Evolutionary conservation across 1,140 invertebrate genomes (phyloP).

Genomic region (Solenopsis invicta): DNA sequence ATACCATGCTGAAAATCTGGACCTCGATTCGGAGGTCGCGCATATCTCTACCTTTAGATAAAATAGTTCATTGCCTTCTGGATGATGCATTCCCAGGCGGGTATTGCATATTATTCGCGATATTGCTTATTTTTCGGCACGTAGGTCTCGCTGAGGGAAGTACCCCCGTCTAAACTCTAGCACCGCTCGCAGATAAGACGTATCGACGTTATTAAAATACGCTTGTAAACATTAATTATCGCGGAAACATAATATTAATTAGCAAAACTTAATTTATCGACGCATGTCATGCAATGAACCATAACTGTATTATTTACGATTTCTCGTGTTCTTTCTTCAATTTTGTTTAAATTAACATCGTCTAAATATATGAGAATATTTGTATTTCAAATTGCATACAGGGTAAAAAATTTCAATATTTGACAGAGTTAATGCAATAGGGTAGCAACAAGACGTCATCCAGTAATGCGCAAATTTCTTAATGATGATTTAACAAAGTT

Average conservation of each 20-base stretch:
- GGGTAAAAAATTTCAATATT: too few relatives aligned
- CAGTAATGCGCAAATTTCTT: not conserved
- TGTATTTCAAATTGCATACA: not conserved
- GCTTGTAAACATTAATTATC: not conserved
- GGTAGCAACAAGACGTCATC: not conserved
- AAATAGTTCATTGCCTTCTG: constrained; percentile 38
- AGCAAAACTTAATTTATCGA: not conserved
- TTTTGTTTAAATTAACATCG: not conserved
- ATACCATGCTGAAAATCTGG: constrained; percentile 64
- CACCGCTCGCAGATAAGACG: not conserved
- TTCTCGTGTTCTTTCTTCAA: not conserved
- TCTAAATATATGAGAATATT: not conserved
- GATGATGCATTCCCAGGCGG: constrained; percentile 1
- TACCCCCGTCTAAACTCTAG: not conserved
- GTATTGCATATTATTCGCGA: constrained; percentile 43
- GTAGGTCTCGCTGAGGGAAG: not conserved
- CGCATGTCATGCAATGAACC: not conserved
- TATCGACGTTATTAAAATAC: not conserved
- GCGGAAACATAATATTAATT: constrained; percentile 24
- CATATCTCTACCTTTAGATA: constrained; percentile 60
- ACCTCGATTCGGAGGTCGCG: constrained; percentile 70
- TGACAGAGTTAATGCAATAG: too few relatives aligned
- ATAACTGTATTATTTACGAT: not conserved
- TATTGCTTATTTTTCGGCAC: constrained; percentile 52
- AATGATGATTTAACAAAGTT: not conserved